Percentiles rank a stretch among this genome's conserved stretches.
These are phyloP conservation scores for Oreotragus oreotragus DNA, from an alignment of 2,113 vertebrate genomes.

Conservation along the genomic window DNA sequence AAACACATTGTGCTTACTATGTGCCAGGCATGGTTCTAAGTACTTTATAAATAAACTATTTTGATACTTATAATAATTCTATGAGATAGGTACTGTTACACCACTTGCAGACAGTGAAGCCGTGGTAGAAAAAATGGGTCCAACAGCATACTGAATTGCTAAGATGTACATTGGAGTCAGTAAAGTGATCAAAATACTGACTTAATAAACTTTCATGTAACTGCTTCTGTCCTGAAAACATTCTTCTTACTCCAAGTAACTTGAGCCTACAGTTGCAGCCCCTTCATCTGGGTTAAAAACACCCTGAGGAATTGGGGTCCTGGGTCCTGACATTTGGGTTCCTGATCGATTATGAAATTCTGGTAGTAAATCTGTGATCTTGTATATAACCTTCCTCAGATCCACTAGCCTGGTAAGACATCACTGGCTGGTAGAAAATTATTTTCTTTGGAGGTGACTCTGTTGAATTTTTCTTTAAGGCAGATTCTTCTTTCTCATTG, in stretches of 20 bases:
- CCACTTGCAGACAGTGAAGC: background rate
- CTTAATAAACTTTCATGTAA: background rate
- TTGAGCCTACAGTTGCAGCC: background rate
- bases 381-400: background rate
- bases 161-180: background rate
- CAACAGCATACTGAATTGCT: background rate
- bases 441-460: conserved; percentile 11
- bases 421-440: background rate
- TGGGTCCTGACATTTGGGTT: background rate
- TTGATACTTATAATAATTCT: background rate
- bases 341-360: background rate
- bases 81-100: background rate
- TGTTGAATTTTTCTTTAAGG: background rate
- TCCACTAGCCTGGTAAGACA: background rate
- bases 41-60: background rate
- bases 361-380: background rate
- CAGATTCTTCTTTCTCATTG: background rate
- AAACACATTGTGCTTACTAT: background rate
- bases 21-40: background rate
- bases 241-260: background rate
- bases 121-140: background rate
- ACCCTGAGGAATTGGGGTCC: background rate
- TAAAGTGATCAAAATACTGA: background rate
- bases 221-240: background rate
- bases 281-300: background rate